phyloP scores from a whole-genome alignment of 1,140 invertebrate genomes.

The Bombus breviceps region DNA sequence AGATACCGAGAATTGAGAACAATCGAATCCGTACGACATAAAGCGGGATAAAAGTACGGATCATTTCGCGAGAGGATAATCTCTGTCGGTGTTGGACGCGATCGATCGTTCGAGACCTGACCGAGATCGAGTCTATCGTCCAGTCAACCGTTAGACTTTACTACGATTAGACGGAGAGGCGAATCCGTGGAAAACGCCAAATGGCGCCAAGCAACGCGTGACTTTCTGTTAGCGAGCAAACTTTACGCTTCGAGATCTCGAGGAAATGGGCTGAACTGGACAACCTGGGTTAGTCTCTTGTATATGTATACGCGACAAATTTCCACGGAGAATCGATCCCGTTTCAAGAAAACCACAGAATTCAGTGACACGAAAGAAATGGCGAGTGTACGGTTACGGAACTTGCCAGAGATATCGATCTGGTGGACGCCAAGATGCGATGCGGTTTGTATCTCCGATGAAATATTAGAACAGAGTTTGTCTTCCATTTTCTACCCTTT shows the following conservation, averaged over 20 bases:
- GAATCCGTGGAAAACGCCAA: neutral
- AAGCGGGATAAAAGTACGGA: neutral
- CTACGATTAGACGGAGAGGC: neutral
- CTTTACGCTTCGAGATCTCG: too few species aligned
- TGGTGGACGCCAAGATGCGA: neutral
- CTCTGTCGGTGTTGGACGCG: neutral
- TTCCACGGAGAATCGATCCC: neutral
- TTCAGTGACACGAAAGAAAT: constrained; percentile 2
- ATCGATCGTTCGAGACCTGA: neutral
- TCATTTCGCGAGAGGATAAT: neutral
- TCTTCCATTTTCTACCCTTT: neutral
- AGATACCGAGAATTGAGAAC: neutral
- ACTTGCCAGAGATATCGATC: constrained; percentile 11
- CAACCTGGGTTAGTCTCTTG: too few species aligned
- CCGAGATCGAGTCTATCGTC: neutral
- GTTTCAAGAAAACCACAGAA: neutral
- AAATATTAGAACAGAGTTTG: neutral
- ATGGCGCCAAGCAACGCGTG: neutral
- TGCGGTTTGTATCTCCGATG: neutral
- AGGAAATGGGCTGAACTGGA: neutral
- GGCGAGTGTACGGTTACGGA: neutral
- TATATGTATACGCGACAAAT: neutral
- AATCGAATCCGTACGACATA: neutral
- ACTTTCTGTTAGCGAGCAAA: neutral
- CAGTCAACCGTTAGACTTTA: neutral